Percentiles rank a stretch among this genome's conserved stretches.
Evolutionary conservation across 1,140 invertebrate genomes (phyloP).

Genomic region (Apis cerana): DNA sequence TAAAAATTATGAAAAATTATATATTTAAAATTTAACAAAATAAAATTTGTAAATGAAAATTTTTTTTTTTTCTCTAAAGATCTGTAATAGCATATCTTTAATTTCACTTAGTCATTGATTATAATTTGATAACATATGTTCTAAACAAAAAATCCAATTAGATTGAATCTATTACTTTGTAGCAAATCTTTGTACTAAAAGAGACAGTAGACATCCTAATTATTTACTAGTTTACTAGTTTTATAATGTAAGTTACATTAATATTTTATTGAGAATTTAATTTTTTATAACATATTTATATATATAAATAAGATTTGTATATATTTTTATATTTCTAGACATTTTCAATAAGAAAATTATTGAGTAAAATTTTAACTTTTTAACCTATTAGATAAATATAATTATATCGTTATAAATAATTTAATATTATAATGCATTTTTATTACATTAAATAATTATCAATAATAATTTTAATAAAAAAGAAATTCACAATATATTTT

Average conservation of each 20-base stretch:
- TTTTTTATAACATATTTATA: neutral
- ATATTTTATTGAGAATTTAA: neutral
- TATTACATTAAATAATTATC: neutral
- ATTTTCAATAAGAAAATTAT: neutral
- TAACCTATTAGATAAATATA: neutral
- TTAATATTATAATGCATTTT: neutral
- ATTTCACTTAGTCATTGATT: too few species aligned
- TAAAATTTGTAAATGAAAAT: too few species aligned
- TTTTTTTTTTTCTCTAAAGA: too few species aligned
- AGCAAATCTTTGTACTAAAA: too few species aligned
- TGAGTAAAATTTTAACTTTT: too few species aligned
- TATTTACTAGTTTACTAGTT: too few species aligned
- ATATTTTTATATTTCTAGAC: neutral
- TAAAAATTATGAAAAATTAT: too few species aligned
- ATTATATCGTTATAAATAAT: neutral
- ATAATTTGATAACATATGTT: too few species aligned
- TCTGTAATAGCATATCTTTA: too few species aligned
- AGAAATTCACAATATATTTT: neutral
- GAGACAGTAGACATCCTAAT: neutral
- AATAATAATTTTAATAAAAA: neutral
- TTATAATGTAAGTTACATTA: neutral
- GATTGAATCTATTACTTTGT: too few species aligned
- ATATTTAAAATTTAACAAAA: too few species aligned
- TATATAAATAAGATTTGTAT: neutral
- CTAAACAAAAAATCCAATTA: too few species aligned